A percentile compares a stretch with the other conserved stretches of the same genome.
Conservation (phyloP, 2,113 vertebrate species). For the Elephas maximus region DNA sequence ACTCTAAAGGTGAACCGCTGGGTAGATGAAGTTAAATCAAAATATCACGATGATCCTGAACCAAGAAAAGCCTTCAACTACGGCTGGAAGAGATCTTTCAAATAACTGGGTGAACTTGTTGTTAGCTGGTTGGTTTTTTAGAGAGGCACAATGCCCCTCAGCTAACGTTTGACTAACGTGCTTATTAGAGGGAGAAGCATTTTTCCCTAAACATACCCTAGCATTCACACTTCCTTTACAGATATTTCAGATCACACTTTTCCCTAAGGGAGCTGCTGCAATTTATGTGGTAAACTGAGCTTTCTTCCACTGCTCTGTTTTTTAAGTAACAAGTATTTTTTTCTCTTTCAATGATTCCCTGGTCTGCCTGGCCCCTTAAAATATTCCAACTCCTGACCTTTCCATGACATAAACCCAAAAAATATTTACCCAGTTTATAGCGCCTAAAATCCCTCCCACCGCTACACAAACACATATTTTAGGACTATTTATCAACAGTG, state of each 20-base stretch:
- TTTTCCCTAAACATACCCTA: neutral
- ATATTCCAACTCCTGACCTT: neutral
- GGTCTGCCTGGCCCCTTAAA: neutral
- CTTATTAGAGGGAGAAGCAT: neutral
- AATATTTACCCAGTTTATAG: neutral
- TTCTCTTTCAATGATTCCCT: neutral
- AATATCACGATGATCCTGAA: neutral
- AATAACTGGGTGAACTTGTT: neutral
- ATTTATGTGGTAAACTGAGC: rapidly evolving
- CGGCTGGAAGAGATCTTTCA: neutral
- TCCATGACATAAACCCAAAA: neutral
- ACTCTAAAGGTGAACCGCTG: neutral
- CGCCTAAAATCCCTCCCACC: neutral
- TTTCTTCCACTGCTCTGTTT: neutral
- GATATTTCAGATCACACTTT: neutral
- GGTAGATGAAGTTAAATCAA: neutral
- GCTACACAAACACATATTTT: neutral
- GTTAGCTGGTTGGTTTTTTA: neutral
- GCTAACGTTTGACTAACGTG: neutral
- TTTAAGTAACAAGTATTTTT: neutral
- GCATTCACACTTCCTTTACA: neutral
- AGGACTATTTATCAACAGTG: neutral
- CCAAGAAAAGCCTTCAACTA: neutral
- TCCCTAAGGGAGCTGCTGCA: neutral
- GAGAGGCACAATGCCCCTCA: neutral